phyloP scores from a whole-genome alignment of 2,797 vertebrate species.

The Remorina albescens region DNA sequence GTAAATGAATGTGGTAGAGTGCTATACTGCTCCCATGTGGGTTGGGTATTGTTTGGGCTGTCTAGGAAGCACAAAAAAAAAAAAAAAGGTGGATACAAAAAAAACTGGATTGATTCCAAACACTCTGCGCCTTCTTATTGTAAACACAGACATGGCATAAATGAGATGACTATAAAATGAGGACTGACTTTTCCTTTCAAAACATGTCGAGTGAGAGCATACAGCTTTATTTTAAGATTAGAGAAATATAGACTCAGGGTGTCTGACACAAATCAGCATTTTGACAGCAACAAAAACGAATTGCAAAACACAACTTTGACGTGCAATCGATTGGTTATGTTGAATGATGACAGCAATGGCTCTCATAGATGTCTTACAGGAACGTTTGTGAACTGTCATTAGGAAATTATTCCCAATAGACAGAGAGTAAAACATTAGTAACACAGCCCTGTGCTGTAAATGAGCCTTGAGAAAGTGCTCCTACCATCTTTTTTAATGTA shows the following conservation, averaged over 20 bases:
- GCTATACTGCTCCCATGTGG: constrained; percentile 58
- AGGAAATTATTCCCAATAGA: constrained; percentile 49
- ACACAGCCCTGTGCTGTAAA: constrained; percentile 56
- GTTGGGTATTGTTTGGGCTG: constrained; percentile 61
- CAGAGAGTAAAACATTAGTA: constrained; percentile 59
- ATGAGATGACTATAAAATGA: constrained; percentile 46
- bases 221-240: constrained; percentile 20
- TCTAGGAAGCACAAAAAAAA: constrained; percentile 62
- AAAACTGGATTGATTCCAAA: constrained; percentile 52
- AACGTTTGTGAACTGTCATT: constrained; percentile 48
- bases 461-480: constrained; percentile 63
- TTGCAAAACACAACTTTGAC: constrained; percentile 29
- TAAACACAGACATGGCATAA: constrained; percentile 41
- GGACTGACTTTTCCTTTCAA: constrained; percentile 28
- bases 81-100: constrained; percentile 56
- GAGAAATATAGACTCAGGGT: constrained; percentile 22
- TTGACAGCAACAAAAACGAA: constrained; percentile 25
- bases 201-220: background rate
- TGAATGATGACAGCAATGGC: constrained; percentile 37
- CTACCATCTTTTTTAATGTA: constrained; percentile 55
- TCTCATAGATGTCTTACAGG: constrained; percentile 36
- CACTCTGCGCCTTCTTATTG: constrained; percentile 14
- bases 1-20: constrained; percentile 66
- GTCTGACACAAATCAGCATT: constrained; percentile 34
- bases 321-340: constrained; percentile 17